These are phyloP conservation scores for Malurus elegans DNA, from an alignment of 2,113 vertebrate species.

Conservation along the genomic window DNA sequence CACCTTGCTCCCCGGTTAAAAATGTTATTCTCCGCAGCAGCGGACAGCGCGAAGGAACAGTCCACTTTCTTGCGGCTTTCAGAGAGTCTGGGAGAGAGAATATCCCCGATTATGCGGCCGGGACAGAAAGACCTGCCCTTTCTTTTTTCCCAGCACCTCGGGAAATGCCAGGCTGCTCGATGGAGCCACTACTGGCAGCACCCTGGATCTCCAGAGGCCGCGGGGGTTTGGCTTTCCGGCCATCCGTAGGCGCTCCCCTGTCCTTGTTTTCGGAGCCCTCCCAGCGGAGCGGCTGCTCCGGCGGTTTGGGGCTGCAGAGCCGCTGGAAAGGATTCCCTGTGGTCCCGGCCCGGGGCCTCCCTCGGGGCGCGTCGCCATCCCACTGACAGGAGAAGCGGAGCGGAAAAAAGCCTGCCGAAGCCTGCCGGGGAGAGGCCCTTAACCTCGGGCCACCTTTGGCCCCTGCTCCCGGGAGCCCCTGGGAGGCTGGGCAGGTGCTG, in stretches of 20 bases:
- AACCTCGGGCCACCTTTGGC: slow-evolving; percentile 49
- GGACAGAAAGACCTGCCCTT: background rate
- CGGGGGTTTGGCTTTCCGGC: background rate
- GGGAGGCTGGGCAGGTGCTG: slow-evolving; percentile 36
- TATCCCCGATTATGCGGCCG: background rate
- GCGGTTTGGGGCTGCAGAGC: background rate
- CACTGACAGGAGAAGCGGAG: background rate
- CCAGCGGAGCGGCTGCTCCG: background rate
- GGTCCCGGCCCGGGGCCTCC: background rate
- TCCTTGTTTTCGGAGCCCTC: background rate
- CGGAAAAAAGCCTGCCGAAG: background rate
- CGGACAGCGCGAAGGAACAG: background rate
- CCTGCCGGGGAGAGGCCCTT: slow-evolving; percentile 13
- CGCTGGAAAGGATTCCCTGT: background rate
- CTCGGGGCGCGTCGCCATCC: background rate
- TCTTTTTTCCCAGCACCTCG: background rate
- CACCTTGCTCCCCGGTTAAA: background rate
- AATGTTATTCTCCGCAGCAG: background rate
- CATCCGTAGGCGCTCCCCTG: background rate
- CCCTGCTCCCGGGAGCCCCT: background rate
- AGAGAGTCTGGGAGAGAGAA: background rate
- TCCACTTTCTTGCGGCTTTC: background rate
- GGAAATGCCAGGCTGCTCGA: background rate
- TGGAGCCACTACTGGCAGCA: background rate
- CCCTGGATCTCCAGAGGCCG: background rate